Evolutionary conservation across 2,113 vertebrate species (phyloP).

Genomic region (Seriola aureovittata): DNA sequence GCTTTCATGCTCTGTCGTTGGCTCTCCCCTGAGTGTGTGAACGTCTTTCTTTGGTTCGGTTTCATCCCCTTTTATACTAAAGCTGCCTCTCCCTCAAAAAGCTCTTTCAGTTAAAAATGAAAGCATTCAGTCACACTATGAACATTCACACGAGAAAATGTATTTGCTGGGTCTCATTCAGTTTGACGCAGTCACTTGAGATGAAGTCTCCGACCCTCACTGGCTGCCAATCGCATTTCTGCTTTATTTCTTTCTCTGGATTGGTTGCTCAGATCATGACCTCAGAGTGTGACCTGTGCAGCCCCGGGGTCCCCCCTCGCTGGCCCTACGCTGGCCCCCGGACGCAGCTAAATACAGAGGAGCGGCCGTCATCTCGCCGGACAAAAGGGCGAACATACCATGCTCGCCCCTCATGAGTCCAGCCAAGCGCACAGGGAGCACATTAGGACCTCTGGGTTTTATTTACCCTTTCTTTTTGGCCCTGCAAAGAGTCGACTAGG

Average conservation of each 20-base stretch:
- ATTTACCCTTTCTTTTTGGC: slow-evolving; percentile 83
- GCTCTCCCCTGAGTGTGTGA: slow-evolving; percentile 31
- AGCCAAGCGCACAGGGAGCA: slow-evolving; percentile 93
- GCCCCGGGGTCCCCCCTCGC: slow-evolving; percentile 88
- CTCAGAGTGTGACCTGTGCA: slow-evolving; percentile 88
- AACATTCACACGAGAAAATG: slow-evolving; percentile 39
- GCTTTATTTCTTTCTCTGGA: slow-evolving; percentile 91
- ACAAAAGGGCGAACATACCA: slow-evolving; percentile 89
- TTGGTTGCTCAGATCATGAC: slow-evolving; percentile 90
- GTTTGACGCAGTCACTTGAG: slow-evolving; percentile 51
- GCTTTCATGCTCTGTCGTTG: background rate
- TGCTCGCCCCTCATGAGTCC: slow-evolving; percentile 86
- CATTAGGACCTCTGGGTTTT: slow-evolving; percentile 88
- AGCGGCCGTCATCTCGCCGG: slow-evolving; percentile 84
- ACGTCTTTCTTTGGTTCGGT: slow-evolving; percentile 15
- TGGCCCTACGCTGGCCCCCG: slow-evolving; percentile 84
- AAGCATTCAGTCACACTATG: slow-evolving; percentile 36
- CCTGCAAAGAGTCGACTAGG: slow-evolving; percentile 79
- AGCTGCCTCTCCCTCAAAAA: background rate
- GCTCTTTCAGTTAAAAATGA: slow-evolving; percentile 26
- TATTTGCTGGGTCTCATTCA: slow-evolving; percentile 46
- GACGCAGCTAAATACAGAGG: slow-evolving; percentile 83
- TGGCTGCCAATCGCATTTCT: slow-evolving; percentile 84
- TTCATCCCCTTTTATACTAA: slow-evolving; percentile 1
- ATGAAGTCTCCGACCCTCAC: slow-evolving; percentile 63